Evolutionary conservation across 2,888 invertebrate genomes (phyloP).

Genomic region (Andrena fulva): DNA sequence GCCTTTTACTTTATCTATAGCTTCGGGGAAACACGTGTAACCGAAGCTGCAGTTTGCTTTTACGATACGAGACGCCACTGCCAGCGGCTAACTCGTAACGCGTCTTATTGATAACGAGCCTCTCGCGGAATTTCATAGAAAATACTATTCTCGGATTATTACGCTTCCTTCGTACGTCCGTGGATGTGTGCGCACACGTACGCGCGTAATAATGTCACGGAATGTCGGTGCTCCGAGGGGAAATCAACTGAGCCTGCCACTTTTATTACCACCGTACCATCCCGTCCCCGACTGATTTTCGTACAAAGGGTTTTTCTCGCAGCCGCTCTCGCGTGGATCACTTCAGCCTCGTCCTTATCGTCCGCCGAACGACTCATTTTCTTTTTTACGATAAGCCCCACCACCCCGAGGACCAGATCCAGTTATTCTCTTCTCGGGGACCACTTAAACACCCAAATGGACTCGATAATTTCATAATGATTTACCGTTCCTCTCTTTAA

Average conservation of each 20-base stretch:
- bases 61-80: constrained; percentile 42
- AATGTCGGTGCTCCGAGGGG: not conserved
- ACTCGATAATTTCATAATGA: constrained; percentile 80
- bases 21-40: constrained; percentile 64
- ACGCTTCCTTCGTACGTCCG: not conserved
- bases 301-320: constrained; percentile 3
- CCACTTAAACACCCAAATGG: constrained; percentile 80
- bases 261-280: not conserved
- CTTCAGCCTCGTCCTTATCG: constrained; percentile 24
- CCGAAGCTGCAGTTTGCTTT: constrained; percentile 53
- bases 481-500: constrained; percentile 66
- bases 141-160: constrained; percentile 20
- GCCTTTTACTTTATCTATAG: constrained; percentile 62
- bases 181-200: not conserved
- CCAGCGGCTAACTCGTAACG: constrained; percentile 31
- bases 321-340: not conserved
- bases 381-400: constrained; percentile 68
- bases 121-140: constrained; percentile 31
- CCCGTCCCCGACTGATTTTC: constrained; percentile 8
- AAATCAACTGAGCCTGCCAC: no score
- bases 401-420: constrained; percentile 55
- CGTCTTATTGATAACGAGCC: constrained; percentile 41
- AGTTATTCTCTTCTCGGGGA: constrained; percentile 69
- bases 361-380: constrained; percentile 52
- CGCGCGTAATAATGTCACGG: not conserved